phyloP scores from a whole-genome alignment of 2,797 vertebrate species.

The Numenius phaeopus region DNA sequence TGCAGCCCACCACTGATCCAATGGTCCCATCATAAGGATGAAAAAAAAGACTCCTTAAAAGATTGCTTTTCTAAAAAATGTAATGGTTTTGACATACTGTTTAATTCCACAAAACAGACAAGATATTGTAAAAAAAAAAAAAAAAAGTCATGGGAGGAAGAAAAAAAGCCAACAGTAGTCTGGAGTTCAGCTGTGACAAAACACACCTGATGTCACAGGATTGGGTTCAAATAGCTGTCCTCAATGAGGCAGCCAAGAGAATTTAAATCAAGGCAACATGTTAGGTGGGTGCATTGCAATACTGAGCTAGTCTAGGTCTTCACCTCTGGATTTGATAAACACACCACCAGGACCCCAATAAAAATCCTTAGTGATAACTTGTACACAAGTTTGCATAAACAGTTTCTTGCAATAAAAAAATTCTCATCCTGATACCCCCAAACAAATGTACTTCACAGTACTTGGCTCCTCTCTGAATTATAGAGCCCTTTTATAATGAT shows the following conservation, averaged over 20 bases:
- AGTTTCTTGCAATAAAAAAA: background rate
- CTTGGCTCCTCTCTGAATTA: background rate
- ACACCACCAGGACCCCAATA: background rate
- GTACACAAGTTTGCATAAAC: background rate
- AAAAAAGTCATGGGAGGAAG: background rate
- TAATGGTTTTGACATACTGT: background rate
- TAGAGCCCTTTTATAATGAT: background rate
- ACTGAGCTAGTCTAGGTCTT: background rate
- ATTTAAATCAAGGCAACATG: background rate
- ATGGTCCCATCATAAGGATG: background rate
- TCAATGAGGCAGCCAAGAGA: background rate
- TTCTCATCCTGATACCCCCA: background rate
- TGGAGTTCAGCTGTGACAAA: background rate
- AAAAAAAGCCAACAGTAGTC: background rate
- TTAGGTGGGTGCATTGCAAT: background rate
- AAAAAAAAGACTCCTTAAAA: background rate
- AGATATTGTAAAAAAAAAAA: background rate
- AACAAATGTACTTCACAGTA: background rate
- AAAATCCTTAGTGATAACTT: background rate
- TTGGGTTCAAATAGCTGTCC: background rate
- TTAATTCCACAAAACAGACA: background rate
- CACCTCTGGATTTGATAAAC: background rate
- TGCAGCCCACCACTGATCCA: background rate
- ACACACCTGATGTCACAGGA: background rate
- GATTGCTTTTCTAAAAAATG: background rate